Evolutionary conservation across 2,113 vertebrate genomes (phyloP).

Genomic region (Gymnobelideus leadbeateri): DNA sequence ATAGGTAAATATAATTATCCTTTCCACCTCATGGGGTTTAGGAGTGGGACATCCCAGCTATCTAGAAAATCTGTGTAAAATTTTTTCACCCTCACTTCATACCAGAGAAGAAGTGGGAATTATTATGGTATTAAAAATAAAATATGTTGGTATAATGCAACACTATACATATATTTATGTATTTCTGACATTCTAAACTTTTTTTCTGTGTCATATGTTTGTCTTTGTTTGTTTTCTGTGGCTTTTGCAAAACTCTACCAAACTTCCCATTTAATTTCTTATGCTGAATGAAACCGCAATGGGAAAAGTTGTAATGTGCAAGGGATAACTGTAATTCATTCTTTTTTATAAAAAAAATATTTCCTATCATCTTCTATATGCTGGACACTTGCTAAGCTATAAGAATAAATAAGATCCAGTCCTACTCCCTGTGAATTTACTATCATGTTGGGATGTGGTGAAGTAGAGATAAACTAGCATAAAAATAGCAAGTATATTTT

Average conservation of each 20-base stretch:
- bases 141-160: not conserved
- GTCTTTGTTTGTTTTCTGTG: not conserved
- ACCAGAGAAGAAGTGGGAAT: not conserved
- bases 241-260: not conserved
- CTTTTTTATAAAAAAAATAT: not conserved
- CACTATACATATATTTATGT: not conserved
- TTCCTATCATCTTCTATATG: not conserved
- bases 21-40: not conserved
- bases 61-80: not conserved
- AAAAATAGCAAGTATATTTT: not conserved
- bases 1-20: not conserved
- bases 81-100: not conserved
- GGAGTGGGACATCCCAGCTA: rapidly evolving
- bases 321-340: not conserved
- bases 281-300: not conserved
- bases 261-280: not conserved
- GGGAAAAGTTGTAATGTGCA: not conserved
- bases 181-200: not conserved
- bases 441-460: not conserved
- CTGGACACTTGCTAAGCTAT: not conserved
- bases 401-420: not conserved
- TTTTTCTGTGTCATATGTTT: too few relatives aligned
- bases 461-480: not conserved
- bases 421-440: not conserved
- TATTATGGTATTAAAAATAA: not conserved